Percentiles rank a stretch among this genome's conserved stretches.
These are phyloP conservation scores for Nemotelus nigrinus DNA, from an alignment of 2,888 invertebrate genomes.

Conservation along the genomic window DNA sequence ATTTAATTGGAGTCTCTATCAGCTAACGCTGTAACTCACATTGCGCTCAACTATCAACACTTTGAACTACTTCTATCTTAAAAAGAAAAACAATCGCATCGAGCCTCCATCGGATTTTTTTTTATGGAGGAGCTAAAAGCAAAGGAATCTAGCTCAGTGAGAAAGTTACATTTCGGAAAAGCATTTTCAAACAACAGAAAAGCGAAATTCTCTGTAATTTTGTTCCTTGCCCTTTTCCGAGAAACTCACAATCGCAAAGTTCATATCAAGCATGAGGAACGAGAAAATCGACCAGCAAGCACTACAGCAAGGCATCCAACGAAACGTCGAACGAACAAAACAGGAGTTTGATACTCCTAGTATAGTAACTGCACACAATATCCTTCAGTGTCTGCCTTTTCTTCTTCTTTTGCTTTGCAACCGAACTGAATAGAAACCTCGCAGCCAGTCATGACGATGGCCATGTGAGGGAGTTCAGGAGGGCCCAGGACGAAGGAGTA, in stretches of 20 bases:
- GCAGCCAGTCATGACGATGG: too few species aligned
- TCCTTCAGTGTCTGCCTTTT: background rate
- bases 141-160: background rate
- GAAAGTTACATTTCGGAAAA: conserved; percentile 13
- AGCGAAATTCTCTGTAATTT: conserved; percentile 24
- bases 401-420: background rate
- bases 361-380: conserved; percentile 17
- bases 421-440: background rate
- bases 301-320: background rate
- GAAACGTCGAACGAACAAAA: conserved; percentile 13
- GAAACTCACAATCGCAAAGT: background rate
- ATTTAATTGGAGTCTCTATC: too few species aligned
- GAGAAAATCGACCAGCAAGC: conserved; percentile 1
- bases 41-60: too few species aligned
- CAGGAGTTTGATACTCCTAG: background rate
- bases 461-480: too few species aligned
- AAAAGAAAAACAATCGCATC: too few species aligned
- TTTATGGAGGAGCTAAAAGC: background rate
- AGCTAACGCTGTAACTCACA: too few species aligned
- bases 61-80: too few species aligned
- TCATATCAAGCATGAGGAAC: background rate
- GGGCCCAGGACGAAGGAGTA: background rate
- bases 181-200: conserved; percentile 17
- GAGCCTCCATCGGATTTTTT: too few species aligned
- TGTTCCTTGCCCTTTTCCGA: background rate